Conservation (phyloP, 2,113 vertebrate species). For the Lasiurus cinereus region DNA sequence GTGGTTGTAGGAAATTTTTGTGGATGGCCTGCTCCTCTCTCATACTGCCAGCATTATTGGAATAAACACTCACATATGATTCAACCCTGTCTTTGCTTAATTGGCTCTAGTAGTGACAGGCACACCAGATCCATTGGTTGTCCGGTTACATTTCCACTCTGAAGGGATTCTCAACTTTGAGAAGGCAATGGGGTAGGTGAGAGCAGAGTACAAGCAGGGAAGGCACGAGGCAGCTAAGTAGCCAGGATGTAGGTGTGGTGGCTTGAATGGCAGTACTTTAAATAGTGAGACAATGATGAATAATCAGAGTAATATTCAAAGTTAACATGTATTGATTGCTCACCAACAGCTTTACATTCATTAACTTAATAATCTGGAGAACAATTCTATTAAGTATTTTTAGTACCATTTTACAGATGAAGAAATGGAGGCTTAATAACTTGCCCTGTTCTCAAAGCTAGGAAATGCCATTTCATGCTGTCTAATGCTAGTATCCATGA, state of each 20-base stretch:
- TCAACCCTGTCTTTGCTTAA: too few species aligned
- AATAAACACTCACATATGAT: too few species aligned
- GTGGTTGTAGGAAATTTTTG: too few species aligned
- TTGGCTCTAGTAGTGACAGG: too few species aligned
- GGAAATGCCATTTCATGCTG: background rate
- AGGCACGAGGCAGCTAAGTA: background rate
- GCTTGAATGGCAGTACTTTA: background rate
- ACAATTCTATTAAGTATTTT: conserved; percentile 49
- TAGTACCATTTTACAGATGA: conserved; percentile 58
- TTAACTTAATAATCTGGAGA: conserved; percentile 50
- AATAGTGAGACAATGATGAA: conserved; percentile 55
- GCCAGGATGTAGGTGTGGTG: background rate
- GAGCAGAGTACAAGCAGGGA: background rate
- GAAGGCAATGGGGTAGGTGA: background rate
- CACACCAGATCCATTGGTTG: too few species aligned
- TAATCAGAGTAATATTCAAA: conserved; percentile 27
- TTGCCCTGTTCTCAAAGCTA: conserved; percentile 6
- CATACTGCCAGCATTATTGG: too few species aligned
- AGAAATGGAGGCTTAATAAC: conserved; percentile 53
- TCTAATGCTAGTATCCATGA: background rate
- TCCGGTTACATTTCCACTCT: background rate
- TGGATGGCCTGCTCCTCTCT: too few species aligned
- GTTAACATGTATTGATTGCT: conserved; percentile 51
- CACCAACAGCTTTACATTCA: conserved; percentile 35
- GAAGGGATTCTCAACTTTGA: conserved; percentile 34